Evolutionary conservation across 2,888 invertebrate genomes (phyloP).

Genomic region (Hypomecis punctinalis): DNA sequence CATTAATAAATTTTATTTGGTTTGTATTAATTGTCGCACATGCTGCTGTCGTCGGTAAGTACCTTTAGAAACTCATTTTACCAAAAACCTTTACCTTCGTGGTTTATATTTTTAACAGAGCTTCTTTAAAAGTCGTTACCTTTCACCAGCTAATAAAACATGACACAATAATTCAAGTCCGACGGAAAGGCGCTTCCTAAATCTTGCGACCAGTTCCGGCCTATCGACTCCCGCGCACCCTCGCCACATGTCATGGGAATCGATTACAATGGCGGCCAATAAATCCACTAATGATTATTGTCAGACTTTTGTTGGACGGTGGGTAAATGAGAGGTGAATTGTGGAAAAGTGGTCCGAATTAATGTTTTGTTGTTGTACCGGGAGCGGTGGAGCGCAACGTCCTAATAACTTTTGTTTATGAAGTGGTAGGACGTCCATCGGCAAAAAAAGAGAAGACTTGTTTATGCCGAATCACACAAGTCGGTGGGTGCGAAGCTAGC

Average conservation of each 20-base stretch:
- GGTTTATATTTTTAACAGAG: too few species aligned
- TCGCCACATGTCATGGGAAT: slow-evolving; percentile 68
- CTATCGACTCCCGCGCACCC: slow-evolving; percentile 44
- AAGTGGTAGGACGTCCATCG: too few species aligned
- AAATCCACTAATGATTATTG: slow-evolving; percentile 59
- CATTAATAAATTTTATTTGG: too few species aligned
- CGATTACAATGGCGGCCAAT: slow-evolving; percentile 59
- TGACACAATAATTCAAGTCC: slow-evolving; percentile 35
- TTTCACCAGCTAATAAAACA: slow-evolving; percentile 6
- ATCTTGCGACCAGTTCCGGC: slow-evolving; percentile 45
- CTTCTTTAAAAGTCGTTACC: background rate
- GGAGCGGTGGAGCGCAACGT: background rate
- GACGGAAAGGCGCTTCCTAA: slow-evolving; percentile 38
- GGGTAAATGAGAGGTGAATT: slow-evolving; percentile 5
- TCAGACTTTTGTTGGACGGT: slow-evolving; percentile 28
- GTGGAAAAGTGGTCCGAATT: slow-evolving; percentile 1
- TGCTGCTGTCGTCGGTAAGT: too few species aligned
- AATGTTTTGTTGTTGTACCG: background rate
- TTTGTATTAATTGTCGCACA: too few species aligned
- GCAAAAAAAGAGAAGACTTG: too few species aligned
- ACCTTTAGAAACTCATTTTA: too few species aligned
- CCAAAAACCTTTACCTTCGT: too few species aligned
- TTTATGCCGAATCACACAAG: too few species aligned
- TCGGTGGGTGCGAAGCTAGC: too few species aligned
- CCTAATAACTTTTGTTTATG: too few species aligned